These are phyloP conservation scores for Caenorhabditis sp. DNA, from an alignment of 2,888 invertebrate genomes.

Conservation along the genomic window DNA sequence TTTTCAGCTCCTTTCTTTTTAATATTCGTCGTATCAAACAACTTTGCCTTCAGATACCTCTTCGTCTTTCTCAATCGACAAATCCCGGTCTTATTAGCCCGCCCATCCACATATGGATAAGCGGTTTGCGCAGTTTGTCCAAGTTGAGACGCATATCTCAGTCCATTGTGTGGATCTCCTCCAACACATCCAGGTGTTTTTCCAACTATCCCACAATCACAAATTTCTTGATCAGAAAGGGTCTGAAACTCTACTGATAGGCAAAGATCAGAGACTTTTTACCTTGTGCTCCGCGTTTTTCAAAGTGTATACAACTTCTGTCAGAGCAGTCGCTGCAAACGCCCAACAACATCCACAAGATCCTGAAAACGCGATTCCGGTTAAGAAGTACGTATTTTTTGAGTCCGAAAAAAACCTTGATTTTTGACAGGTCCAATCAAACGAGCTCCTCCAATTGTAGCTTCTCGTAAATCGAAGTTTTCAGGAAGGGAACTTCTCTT, in stretches of 20 bases:
- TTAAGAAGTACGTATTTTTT: not conserved
- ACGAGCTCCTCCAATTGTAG: slow-evolving; percentile 10
- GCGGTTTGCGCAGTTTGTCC: slow-evolving; percentile 7
- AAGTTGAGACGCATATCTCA: slow-evolving; percentile 7
- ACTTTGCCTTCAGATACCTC: not conserved
- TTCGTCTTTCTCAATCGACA: slow-evolving; percentile 5
- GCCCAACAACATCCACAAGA: slow-evolving; percentile 26
- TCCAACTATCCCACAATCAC: slow-evolving; percentile 23
- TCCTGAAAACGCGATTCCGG: slow-evolving; percentile 1
- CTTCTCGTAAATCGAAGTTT: not conserved
- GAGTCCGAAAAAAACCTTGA: slow-evolving; percentile 12
- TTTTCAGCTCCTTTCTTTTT: slow-evolving; percentile 15
- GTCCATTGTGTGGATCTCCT: slow-evolving; percentile 16
- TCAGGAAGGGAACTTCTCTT: not conserved
- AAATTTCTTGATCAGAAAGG: slow-evolving; percentile 31
- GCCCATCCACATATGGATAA: slow-evolving; percentile 28
- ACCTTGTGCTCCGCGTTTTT: not conserved
- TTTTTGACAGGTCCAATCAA: slow-evolving; percentile 14
- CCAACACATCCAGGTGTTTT: slow-evolving; percentile 27
- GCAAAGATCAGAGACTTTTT: too few relatives aligned
- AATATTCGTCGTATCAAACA: not conserved
- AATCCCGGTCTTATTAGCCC: slow-evolving; percentile 24
- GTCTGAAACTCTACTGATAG: too few relatives aligned
- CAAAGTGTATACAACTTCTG: slow-evolving; percentile 10
- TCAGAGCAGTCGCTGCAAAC: slow-evolving; percentile 23